These are phyloP conservation scores for Neoarius graeffei DNA, from an alignment of 2,113 vertebrate genomes.

Conservation along the genomic window DNA sequence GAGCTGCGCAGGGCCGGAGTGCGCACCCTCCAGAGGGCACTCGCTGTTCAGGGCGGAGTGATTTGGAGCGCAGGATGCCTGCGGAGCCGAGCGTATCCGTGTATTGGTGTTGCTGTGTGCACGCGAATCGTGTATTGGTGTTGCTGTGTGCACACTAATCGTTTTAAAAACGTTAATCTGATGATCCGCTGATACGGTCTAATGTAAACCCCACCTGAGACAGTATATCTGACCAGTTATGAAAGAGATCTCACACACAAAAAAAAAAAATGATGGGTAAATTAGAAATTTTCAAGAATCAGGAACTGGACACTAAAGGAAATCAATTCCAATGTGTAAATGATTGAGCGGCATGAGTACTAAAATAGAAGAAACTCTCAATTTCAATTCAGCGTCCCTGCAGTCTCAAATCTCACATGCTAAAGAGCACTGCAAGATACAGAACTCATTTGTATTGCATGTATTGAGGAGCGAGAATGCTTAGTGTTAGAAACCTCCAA, in stretches of 20 bases:
- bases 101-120: too few species aligned
- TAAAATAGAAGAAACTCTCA: neutral
- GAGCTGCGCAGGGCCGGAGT: too few species aligned
- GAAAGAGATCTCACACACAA: neutral
- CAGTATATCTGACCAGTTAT: neutral
- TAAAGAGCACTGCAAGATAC: neutral
- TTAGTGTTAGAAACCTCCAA: neutral
- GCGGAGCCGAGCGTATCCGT: too few species aligned
- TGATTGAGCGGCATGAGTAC: neutral
- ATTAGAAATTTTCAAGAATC: neutral
- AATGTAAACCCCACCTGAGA: too few species aligned
- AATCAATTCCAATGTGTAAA: neutral
- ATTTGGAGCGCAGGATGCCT: too few species aligned
- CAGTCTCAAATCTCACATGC: neutral
- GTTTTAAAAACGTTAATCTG: too few species aligned
- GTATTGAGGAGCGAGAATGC: neutral
- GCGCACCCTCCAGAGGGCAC: too few species aligned
- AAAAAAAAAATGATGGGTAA: neutral
- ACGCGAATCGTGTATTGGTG: too few species aligned
- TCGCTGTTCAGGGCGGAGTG: too few species aligned
- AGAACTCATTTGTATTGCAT: neutral
- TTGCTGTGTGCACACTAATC: too few species aligned
- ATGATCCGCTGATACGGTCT: too few species aligned
- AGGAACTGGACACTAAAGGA: neutral
- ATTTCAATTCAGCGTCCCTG: neutral